These are phyloP conservation scores for Bilobella aurantiaca DNA, from an alignment of 1,140 invertebrate genomes.

Conservation along the genomic window DNA sequence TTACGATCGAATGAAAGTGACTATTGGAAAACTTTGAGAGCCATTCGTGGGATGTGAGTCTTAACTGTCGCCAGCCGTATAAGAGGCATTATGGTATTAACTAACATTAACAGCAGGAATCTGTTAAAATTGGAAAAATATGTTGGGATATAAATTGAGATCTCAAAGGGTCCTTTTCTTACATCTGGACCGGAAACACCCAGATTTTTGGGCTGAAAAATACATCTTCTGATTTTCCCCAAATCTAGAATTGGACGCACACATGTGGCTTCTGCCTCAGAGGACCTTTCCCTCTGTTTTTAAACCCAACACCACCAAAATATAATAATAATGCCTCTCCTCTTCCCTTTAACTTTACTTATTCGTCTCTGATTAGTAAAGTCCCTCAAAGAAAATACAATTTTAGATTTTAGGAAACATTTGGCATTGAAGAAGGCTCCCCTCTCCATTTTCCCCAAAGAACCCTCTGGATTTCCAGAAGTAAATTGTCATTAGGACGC, in stretches of 20 bases:
- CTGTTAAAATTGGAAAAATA: conserved; percentile 19
- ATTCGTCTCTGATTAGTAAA: background rate
- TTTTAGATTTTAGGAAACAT: conserved; percentile 1
- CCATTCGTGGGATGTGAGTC: background rate
- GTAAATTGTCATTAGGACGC: conserved; percentile 33
- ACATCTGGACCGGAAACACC: conserved; percentile 35
- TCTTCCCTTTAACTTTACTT: background rate
- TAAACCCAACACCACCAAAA: background rate
- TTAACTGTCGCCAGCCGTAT: too few relatives aligned
- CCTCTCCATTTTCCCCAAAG: background rate
- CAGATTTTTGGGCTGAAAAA: conserved; percentile 30
- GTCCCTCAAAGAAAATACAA: background rate
- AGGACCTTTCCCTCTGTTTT: background rate
- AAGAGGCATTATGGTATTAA: background rate
- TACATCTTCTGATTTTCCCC: conserved; percentile 25
- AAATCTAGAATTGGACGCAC: conserved; percentile 9
- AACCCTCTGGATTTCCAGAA: conserved; percentile 13
- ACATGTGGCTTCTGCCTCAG: conserved; percentile 4
- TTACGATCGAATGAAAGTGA: too few relatives aligned
- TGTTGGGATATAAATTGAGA: conserved; percentile 16
- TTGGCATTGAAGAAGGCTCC: background rate
- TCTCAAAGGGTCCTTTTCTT: conserved; percentile 4
- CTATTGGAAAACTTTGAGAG: background rate
- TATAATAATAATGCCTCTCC: background rate
- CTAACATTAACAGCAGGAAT: conserved; percentile 4